These are phyloP conservation scores for Theropithecus gelada DNA, from an alignment of 2,113 vertebrate species.

Conservation along the genomic window DNA sequence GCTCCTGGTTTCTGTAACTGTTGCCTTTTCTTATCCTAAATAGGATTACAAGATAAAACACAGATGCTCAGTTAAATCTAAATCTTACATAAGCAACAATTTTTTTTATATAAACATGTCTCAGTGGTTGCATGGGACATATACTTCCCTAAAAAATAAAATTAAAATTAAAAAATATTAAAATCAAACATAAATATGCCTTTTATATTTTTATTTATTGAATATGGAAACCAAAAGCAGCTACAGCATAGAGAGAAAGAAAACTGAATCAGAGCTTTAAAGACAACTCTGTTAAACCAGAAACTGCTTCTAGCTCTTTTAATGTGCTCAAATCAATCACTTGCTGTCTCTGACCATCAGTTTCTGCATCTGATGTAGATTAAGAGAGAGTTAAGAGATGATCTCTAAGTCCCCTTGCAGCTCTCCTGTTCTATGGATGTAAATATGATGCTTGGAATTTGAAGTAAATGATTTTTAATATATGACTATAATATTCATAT, in stretches of 20 bases:
- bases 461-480: not conserved
- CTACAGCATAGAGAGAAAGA: not conserved
- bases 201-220: not conserved
- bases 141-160: not conserved
- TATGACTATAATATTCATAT: not conserved
- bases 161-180: not conserved
- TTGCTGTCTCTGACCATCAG: not conserved
- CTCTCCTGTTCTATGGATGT: not conserved
- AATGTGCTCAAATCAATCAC: not conserved
- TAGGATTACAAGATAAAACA: not conserved
- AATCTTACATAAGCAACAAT: not conserved
- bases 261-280: not conserved
- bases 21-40: not conserved
- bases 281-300: not conserved
- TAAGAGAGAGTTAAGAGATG: not conserved
- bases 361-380: not conserved
- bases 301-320: not conserved
- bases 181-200: not conserved
- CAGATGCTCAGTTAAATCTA: not conserved
- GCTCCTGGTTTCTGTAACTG: not conserved
- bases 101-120: not conserved
- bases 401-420: fast-evolving
- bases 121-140: not conserved
- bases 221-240: not conserved
- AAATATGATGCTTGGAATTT: not conserved